phyloP scores from a whole-genome alignment of 2,888 invertebrate species.

The Melikaiella ostensackeni region DNA sequence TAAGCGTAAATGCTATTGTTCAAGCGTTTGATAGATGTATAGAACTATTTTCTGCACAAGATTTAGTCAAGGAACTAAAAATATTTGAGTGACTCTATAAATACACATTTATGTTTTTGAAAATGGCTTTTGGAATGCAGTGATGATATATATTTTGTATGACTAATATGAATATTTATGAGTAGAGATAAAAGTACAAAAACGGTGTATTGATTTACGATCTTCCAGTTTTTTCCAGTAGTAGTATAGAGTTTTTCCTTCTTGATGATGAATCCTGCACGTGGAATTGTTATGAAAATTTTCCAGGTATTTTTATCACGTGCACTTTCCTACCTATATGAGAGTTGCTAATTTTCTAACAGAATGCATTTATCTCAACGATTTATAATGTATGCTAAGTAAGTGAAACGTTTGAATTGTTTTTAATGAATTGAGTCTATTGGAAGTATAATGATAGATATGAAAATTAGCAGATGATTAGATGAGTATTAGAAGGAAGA shows the following conservation, averaged over 20 bases:
- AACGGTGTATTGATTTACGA: neutral
- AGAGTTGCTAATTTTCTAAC: neutral
- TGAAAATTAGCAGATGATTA: neutral
- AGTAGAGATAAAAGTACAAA: neutral
- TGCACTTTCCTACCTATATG: neutral
- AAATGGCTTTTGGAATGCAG: neutral
- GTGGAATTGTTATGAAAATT: neutral
- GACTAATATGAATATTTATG: neutral
- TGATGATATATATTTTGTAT: neutral
- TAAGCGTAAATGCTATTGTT: neutral
- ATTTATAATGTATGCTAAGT: neutral
- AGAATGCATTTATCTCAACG: neutral
- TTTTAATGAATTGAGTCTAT: neutral
- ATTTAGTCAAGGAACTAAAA: slow-evolving; percentile 2
- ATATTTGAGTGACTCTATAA: neutral
- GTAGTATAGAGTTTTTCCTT: neutral
- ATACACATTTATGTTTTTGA: neutral
- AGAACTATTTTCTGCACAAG: neutral
- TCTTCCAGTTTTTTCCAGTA: neutral
- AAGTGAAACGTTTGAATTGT: neutral
- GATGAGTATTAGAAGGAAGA: neutral
- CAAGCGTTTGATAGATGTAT: neutral
- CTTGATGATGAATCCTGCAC: neutral
- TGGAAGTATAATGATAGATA: neutral
- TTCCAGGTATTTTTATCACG: neutral